Conservation (phyloP, 1,140 invertebrate genomes). For the Phortica variegata region DNA sequence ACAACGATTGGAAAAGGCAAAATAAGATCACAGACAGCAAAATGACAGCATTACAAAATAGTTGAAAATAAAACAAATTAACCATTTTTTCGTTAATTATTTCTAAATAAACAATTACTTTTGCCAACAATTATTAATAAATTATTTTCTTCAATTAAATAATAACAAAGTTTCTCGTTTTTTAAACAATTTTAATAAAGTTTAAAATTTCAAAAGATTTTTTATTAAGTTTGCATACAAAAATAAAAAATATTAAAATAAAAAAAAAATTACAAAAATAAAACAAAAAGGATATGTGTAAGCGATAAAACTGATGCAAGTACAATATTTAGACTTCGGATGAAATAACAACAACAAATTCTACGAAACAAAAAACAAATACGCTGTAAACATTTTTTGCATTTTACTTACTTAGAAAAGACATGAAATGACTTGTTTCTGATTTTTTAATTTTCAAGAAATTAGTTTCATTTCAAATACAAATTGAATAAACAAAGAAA, state of each 20-base stretch:
- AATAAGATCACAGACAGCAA: conserved; percentile 10
- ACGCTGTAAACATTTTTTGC: conserved; percentile 34
- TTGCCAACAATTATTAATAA: neutral
- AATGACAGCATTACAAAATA: conserved; percentile 16
- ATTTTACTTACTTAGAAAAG: conserved; percentile 24
- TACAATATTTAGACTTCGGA: conserved; percentile 33
- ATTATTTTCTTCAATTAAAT: conserved; percentile 8
- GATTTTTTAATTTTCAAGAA: conserved; percentile 16
- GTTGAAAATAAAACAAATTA: conserved; percentile 7
- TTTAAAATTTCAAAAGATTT: too few relatives aligned
- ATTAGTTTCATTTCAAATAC: conserved; percentile 7
- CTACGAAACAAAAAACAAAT: conserved; percentile 15
- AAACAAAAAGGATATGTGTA: conserved; percentile 14
- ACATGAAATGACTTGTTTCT: conserved; percentile 5
- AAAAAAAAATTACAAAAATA: too few relatives aligned
- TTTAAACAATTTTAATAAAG: too few relatives aligned
- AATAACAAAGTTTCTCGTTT: conserved; percentile 26
- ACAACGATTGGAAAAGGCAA: conserved; percentile 35
- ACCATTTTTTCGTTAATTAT: too few relatives aligned
- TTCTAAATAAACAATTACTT: conserved; percentile 21
- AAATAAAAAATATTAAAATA: too few relatives aligned
- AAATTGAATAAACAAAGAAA: too few relatives aligned
- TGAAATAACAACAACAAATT: conserved; percentile 19
- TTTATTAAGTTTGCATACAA: too few relatives aligned
- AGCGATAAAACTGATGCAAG: conserved; percentile 39